Conservation (phyloP, 2,113 vertebrate species). For the Toxotes jaculatrix region DNA sequence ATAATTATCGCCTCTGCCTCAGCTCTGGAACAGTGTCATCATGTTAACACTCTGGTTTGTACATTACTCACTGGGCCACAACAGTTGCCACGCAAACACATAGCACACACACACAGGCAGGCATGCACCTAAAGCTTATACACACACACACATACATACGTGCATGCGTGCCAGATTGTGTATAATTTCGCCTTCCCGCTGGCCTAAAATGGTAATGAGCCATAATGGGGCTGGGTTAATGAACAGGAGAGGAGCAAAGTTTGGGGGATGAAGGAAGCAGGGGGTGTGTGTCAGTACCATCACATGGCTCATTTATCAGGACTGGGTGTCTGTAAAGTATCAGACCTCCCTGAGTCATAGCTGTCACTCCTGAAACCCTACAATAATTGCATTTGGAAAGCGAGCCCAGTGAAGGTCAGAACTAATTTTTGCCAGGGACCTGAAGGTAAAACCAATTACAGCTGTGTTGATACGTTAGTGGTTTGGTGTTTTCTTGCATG, state of each 20-base stretch:
- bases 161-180: slow-evolving; percentile 18
- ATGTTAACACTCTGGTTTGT: slow-evolving; percentile 65
- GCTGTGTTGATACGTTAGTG: slow-evolving; percentile 28
- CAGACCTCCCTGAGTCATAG: slow-evolving; percentile 59
- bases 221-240: slow-evolving; percentile 71
- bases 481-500: slow-evolving; percentile 34
- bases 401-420: slow-evolving; percentile 52
- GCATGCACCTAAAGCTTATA: background rate
- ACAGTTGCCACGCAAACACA: slow-evolving; percentile 38
- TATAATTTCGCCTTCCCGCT: slow-evolving; percentile 31
- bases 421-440: slow-evolving; percentile 46
- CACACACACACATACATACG: slow-evolving; percentile 7
- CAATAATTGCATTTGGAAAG: slow-evolving; percentile 56
- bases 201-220: slow-evolving; percentile 66
- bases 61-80: slow-evolving; percentile 67
- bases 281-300: slow-evolving; percentile 25
- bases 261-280: slow-evolving; percentile 45
- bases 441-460: slow-evolving; percentile 61
- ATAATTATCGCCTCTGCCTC: slow-evolving; percentile 76
- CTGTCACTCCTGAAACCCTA: slow-evolving; percentile 51
- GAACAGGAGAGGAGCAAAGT: slow-evolving; percentile 63
- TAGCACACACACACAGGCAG: slow-evolving; percentile 24
- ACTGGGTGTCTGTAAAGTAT: slow-evolving; percentile 38
- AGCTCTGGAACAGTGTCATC: slow-evolving; percentile 72
- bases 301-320: slow-evolving; percentile 63